phyloP scores from a whole-genome alignment of 2,113 vertebrate genomes.

The Melanerpes formicivorus region DNA sequence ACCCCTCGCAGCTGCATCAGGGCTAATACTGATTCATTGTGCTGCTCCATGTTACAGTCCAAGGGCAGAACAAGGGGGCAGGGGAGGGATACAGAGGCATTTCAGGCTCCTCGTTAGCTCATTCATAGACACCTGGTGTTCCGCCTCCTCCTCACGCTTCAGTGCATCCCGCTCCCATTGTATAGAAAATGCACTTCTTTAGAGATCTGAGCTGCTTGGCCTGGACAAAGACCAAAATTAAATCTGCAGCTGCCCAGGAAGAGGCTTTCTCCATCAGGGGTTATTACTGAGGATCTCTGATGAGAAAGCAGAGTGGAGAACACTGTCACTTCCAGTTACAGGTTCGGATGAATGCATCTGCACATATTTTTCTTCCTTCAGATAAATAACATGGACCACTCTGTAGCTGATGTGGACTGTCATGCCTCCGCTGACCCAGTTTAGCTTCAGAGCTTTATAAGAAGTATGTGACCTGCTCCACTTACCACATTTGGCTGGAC shows the following conservation, averaged over 20 bases:
- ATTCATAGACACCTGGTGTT: conserved; percentile 54
- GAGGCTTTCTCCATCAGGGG: not conserved
- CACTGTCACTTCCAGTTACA: conserved; percentile 45
- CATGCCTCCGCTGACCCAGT: not conserved
- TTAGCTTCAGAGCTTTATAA: not conserved
- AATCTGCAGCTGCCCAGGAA: conserved; percentile 29
- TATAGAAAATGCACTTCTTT: not conserved
- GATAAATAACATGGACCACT: not conserved
- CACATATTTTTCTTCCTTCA: not conserved
- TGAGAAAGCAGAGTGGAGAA: fast-evolving
- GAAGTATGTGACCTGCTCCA: not conserved
- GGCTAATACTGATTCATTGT: conserved; percentile 11
- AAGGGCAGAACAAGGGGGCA: not conserved
- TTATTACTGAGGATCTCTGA: not conserved
- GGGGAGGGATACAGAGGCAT: not conserved
- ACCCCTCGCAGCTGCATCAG: conserved; percentile 9
- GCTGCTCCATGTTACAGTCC: not conserved
- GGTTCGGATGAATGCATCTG: not conserved
- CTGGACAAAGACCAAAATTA: conserved; percentile 37
- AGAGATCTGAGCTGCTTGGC: not conserved
- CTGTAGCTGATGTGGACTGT: not conserved
- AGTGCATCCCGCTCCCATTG: not conserved
- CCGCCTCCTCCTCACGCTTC: conserved; percentile 39
- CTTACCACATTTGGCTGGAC: not conserved
- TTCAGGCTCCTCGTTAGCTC: not conserved